Percentiles rank a stretch among this genome's conserved stretches.
Evolutionary conservation across 1,140 invertebrate genomes (phyloP).

Genomic region (Aradophagus sp.): DNA sequence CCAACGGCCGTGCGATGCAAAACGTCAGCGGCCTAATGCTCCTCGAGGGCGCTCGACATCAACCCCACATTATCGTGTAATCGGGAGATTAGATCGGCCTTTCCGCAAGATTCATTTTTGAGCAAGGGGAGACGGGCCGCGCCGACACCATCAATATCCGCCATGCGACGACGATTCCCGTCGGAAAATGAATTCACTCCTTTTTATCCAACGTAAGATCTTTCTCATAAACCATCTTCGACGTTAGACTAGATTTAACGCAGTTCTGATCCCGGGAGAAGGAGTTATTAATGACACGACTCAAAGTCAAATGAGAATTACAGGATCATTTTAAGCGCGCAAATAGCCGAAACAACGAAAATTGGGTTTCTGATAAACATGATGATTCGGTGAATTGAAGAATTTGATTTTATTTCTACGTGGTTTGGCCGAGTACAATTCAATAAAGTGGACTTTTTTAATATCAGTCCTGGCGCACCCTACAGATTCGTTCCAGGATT

Average conservation of each 20-base stretch:
- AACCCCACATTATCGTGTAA: slow-evolving; percentile 54
- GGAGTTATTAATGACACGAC: neutral
- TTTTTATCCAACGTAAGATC: slow-evolving; percentile 20
- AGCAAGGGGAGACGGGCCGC: slow-evolving; percentile 27
- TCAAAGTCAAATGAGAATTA: too few relatives aligned
- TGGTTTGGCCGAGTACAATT: too few relatives aligned
- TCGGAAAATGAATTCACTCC: slow-evolving; percentile 34
- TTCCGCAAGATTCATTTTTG: slow-evolving; percentile 40
- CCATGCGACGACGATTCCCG: slow-evolving; percentile 14
- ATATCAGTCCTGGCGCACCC: too few relatives aligned
- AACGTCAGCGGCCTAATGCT: slow-evolving; percentile 39
- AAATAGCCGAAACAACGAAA: too few relatives aligned
- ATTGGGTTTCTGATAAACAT: too few relatives aligned
- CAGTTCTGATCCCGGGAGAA: neutral
- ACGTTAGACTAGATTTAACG: neutral
- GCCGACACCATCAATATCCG: slow-evolving; percentile 41
- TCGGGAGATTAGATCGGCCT: slow-evolving; percentile 46
- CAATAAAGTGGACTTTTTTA: too few relatives aligned
- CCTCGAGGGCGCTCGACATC: slow-evolving; percentile 38
- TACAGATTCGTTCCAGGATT: too few relatives aligned
- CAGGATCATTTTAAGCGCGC: too few relatives aligned
- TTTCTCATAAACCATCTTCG: slow-evolving; percentile 27
- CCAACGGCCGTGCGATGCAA: slow-evolving; percentile 14
- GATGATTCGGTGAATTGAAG: too few relatives aligned
- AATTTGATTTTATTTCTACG: too few relatives aligned